These are phyloP conservation scores for Sylvilagus bachmani DNA, from an alignment of 2,113 vertebrate genomes.

Conservation along the genomic window DNA sequence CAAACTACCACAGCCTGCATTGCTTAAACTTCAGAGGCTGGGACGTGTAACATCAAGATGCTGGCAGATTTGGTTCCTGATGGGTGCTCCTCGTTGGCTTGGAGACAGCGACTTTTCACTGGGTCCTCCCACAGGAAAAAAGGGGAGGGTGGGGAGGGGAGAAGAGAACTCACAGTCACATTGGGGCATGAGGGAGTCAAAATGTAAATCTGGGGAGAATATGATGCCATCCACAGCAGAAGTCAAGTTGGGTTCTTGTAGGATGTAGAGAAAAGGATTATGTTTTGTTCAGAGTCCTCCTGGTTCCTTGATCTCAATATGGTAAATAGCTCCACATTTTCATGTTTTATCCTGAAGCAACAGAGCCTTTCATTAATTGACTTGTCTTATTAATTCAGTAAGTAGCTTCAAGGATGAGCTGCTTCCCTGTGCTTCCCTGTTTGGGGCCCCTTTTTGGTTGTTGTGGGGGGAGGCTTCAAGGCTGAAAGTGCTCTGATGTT, in stretches of 20 bases:
- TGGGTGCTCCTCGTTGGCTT: background rate
- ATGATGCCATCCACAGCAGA: background rate
- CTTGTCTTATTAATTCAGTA: slow-evolving; percentile 93
- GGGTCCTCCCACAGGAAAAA: background rate
- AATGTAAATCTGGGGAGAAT: background rate
- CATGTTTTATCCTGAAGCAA: slow-evolving; percentile 90
- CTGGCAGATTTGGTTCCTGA: background rate
- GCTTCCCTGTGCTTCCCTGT: slow-evolving; percentile 87
- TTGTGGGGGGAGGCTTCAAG: slow-evolving; percentile 86
- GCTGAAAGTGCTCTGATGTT: slow-evolving; percentile 86
- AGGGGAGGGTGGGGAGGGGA: too few species aligned
- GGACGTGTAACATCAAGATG: background rate
- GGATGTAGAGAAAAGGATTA: slow-evolving; percentile 76
- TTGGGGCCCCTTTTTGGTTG: slow-evolving; percentile 86
- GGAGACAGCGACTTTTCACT: background rate
- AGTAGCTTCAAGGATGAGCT: slow-evolving; percentile 89
- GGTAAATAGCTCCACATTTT: slow-evolving; percentile 88
- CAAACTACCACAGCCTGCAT: background rate
- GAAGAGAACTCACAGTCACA: background rate
- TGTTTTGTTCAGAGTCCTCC: slow-evolving; percentile 80
- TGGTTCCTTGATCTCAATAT: slow-evolving; percentile 85
- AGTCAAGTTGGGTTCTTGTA: slow-evolving; percentile 57
- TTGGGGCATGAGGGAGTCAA: background rate
- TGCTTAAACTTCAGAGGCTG: background rate
- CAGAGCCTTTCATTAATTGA: slow-evolving; percentile 92